These are phyloP conservation scores for Calyptomena viridis DNA, from an alignment of 2,113 vertebrate genomes.

Conservation along the genomic window DNA sequence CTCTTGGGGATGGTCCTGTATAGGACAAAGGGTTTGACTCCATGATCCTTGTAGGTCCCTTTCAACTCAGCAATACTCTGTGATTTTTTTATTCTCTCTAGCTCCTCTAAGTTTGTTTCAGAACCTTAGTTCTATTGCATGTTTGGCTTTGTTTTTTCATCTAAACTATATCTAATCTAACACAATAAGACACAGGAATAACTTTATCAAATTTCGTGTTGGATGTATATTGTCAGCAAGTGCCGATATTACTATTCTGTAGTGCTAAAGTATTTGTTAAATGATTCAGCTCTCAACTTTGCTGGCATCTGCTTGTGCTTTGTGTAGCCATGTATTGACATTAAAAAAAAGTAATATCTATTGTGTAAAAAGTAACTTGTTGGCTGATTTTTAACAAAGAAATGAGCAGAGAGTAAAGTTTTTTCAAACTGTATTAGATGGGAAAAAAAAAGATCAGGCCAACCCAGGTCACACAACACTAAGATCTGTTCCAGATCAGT, in stretches of 20 bases:
- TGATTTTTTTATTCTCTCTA: not conserved
- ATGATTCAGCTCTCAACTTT: constrained; percentile 24
- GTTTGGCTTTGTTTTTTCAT: not conserved
- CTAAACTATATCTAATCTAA: not conserved
- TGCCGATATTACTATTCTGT: not conserved
- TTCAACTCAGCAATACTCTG: not conserved
- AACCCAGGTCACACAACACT: not conserved
- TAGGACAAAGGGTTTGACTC: not conserved
- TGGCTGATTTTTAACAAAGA: constrained; percentile 17
- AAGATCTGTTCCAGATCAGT: constrained; percentile 26
- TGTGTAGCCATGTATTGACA: not conserved
- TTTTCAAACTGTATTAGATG: not conserved
- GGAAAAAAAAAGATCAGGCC: not conserved
- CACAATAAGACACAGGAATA: not conserved
- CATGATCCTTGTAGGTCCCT: not conserved
- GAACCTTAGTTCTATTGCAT: not conserved
- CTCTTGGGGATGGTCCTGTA: not conserved
- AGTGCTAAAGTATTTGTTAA: constrained; percentile 30
- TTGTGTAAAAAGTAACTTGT: constrained; percentile 3
- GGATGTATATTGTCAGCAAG: constrained; percentile 20
- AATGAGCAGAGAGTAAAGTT: not conserved
- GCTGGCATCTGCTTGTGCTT: constrained; percentile 9
- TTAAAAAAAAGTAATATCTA: constrained; percentile 15
- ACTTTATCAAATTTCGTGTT: not conserved
- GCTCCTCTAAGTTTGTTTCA: not conserved